Evolutionary conservation across 2,113 vertebrate species (phyloP), one percentile per base, ranked within the genome.

Genomic region (Hystrix brachyura): DNA sequence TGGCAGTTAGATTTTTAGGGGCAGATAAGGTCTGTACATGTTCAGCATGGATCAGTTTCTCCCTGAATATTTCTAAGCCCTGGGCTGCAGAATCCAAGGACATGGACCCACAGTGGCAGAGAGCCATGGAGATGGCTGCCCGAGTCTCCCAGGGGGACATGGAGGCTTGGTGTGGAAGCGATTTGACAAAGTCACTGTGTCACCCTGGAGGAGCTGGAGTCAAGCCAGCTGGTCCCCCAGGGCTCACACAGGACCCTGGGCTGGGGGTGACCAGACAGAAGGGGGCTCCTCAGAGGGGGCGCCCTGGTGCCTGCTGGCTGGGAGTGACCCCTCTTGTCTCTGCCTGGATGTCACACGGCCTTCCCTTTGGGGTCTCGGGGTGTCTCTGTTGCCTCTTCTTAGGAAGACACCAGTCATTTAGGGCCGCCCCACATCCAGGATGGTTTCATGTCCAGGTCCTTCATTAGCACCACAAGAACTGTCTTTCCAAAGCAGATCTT

Each of bases 291-390:
- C 0, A 12, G 27, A 23, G 43, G 67, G 0, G 46, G 46, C 27
- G 27, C n/a, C 25, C 1, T 38, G 0, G 32, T 0, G 0, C 5
- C 4, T 64, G 19, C 8, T 10, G 43, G 29, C 59, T 43, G 5
- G 5, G 0, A 14, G 14, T 8, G 0, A n/a, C 1, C 14, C 8
- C 11, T 59, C 12, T 32, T 3, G 11, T 0, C 19, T 64, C 15
- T 60, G 57, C 32, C 53, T 29, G 13, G 8, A 6, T 32, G 72
- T 23, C 48, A 3, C 19, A 0, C 0, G 1, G 27, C 69, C 46
- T 3, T 23, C 51, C 38, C 19, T 23, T 62, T 6, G 2, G 34
- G 18, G 27, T 21, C 67, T 15, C 14, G 4, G n/a, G 18, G 21
- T 67, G 51, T 32, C 19, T 27, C 1, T 25, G 38, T 13, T 62